Base-by-base conservation (phyloP, 1,140 invertebrate species). In the Lasioglossum albipes region DNA sequence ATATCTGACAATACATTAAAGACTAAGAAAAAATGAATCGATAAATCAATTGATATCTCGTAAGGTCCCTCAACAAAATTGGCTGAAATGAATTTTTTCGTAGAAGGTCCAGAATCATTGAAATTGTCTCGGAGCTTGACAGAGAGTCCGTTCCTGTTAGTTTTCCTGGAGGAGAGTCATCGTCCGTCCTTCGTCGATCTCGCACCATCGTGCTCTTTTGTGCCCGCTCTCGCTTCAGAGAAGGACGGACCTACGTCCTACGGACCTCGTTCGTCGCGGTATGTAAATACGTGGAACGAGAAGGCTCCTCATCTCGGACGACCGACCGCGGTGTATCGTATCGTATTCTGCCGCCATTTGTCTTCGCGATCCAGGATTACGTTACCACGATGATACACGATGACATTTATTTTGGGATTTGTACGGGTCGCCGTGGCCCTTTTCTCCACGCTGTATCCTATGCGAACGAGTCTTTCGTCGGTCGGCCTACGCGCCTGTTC, bases 331-430 rank as follows among this genome's bases (percentile, higher is more conserved):
- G 85, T 75, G 85, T 85, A 84, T 80, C 85, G 86, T 87, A 87
- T 87, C 86, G 85, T 87, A 87, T 87, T 87, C 82, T 81, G 83
- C 76, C 75, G 85, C 86, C 85, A 87, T 87, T 87, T 87, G 86
- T 87, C 86, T 87, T 87, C 85, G 82, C 86, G 85, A 87, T 79
- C 85, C 79, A 79, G 86, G 86, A 87, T 87, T 87, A 87, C 86
- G 86, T 87, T 87, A 87, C 86, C 86, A 84, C 86, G 86, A 87
- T 87, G 86, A 87, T 87, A 87, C 86, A 87, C 86, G 85, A 84
- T 87, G 86, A 87, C 85, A 87, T 87, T 87, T 87, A 87, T 87
- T 87, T 87, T 79, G 85, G 85, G 82, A 87, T 87, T 87, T 87
- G 77, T 84, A 86, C 84, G 81, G 59, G 69, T 67, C 85, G 45